These are phyloP conservation scores for Ptychodera flava DNA, from an alignment of 35 echinoderm and acorn worm species.

Conservation along the genomic window DNA sequence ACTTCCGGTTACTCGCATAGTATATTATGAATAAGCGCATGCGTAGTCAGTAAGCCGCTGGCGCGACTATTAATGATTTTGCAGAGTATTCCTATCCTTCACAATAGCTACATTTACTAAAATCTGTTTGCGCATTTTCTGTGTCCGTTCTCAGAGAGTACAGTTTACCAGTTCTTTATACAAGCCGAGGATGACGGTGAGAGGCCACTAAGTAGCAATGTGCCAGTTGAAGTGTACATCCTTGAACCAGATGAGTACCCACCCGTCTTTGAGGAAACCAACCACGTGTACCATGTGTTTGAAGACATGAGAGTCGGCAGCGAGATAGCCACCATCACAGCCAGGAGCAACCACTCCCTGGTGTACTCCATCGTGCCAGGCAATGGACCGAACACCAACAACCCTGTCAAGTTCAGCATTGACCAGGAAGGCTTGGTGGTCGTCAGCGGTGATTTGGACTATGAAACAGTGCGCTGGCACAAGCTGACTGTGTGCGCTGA, in stretches of 20 bases:
- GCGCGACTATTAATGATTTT: too few species aligned
- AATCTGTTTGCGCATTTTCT: too few species aligned
- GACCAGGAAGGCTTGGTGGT: slow-evolving; percentile 54
- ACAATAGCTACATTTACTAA: too few species aligned
- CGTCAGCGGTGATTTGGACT: slow-evolving; percentile 67
- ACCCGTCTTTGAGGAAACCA: slow-evolving; percentile 53
- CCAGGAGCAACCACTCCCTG: slow-evolving; percentile 38
- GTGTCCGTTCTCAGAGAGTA: too few species aligned
- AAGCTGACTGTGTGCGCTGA: slow-evolving; percentile 67
- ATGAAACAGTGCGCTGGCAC: slow-evolving; percentile 72
- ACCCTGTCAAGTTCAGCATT: slow-evolving; percentile 67
- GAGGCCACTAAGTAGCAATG: slow-evolving; percentile 26
- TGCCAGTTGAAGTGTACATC: slow-evolving; percentile 65
- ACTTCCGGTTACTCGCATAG: too few species aligned
- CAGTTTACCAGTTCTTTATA: slow-evolving; percentile 72
- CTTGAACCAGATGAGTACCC: slow-evolving; percentile 18
- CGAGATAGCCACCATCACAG: slow-evolving; percentile 45
- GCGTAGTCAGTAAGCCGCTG: too few species aligned
- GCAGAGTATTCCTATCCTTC: too few species aligned
- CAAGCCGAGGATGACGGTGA: slow-evolving; percentile 60
- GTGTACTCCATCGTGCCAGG: slow-evolving; percentile 64
- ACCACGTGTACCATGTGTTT: slow-evolving; percentile 44
- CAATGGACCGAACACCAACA: slow-evolving; percentile 66
- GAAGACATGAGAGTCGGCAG: slow-evolving; percentile 64
- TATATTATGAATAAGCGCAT: too few species aligned